Base-by-base conservation (phyloP, 2,797 vertebrate genomes). In the Betta splendens region DNA sequence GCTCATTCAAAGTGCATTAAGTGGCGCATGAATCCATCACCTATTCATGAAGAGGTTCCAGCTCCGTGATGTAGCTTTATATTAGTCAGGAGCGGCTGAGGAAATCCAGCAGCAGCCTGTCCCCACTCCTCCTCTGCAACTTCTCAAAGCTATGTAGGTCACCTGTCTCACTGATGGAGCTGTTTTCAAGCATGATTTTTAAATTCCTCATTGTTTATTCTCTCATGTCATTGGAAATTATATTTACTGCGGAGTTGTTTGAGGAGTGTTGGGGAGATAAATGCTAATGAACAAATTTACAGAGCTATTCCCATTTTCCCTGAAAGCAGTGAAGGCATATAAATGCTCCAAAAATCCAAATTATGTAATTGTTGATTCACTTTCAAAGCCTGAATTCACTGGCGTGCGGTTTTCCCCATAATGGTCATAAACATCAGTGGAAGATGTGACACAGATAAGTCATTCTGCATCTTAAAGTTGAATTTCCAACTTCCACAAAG, bases 141-240 rank as follows among this genome's bases (percentile, higher is more conserved):
- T 79, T 78, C 71, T 67, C 32, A 60, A 49, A 40, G 55, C 65
- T 82, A 80, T 83, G 43, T 83, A 81, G 85, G 82, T 88, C 80
- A 85, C 66, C 77, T 36, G 52, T 75, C 77, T 77, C 63, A 43
- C 61, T 72, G 62, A 69, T 51, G 32, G 17, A 43, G 67, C 64
- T 32, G 52, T 65, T 84, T 57, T 69, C 5, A 75, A 48, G 56
- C 38, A 17, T 2, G 15, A 22, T 68, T 60, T 69, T 54, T 11
- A 58, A 65, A 25, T 46, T 51, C 42, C 46, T 64, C 50, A 54
- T 68, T 75, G 64, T 80, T 79, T 72, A 66, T 77, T 66, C 70
- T 69, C 23, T 56, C 26, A 33, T 59, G 64, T 79, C 62, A 50
- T 15, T 43, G 48, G 39, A 50, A 69, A 52, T 77, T 3, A 68